Evolutionary conservation across 2,113 vertebrate genomes (phyloP).

Genomic region (Limnothrissa miodon): DNA sequence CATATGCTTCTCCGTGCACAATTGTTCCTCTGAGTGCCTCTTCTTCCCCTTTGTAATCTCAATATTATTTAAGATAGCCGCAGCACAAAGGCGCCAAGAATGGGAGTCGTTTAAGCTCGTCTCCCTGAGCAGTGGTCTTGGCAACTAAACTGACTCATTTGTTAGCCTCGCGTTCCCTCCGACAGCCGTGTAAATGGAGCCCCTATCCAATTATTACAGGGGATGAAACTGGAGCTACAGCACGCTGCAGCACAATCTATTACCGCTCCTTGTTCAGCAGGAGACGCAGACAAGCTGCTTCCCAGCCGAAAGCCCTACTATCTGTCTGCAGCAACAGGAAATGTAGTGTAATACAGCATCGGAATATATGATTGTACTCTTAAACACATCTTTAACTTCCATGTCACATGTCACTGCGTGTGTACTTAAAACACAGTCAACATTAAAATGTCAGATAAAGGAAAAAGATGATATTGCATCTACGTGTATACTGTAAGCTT

Average conservation of each 20-base stretch:
- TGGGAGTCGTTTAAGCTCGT: slow-evolving; percentile 51
- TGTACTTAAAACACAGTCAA: background rate
- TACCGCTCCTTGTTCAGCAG: slow-evolving; percentile 14
- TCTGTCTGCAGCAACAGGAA: background rate
- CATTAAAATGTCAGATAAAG: background rate
- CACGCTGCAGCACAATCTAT: slow-evolving; percentile 46
- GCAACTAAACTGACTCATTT: slow-evolving; percentile 60
- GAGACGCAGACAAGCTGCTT: background rate
- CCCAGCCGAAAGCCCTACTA: background rate
- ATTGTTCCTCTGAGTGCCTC: slow-evolving; percentile 30
- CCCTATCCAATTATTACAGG: slow-evolving; percentile 55
- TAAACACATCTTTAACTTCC: background rate
- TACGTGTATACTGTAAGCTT: background rate
- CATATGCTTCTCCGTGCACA: slow-evolving; percentile 24
- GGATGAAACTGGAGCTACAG: slow-evolving; percentile 45
- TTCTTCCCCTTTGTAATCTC: slow-evolving; percentile 39
- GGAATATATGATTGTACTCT: slow-evolving; percentile 6
- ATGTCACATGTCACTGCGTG: background rate
- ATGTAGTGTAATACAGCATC: background rate
- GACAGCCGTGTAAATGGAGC: slow-evolving; percentile 56
- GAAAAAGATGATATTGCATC: background rate
- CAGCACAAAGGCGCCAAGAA: slow-evolving; percentile 45
- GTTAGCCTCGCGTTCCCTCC: slow-evolving; percentile 55
- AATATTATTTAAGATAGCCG: slow-evolving; percentile 58
- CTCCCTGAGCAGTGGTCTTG: slow-evolving; percentile 50